These are phyloP conservation scores for Centropus unirufus DNA, from an alignment of 2,113 vertebrate species.

Conservation along the genomic window DNA sequence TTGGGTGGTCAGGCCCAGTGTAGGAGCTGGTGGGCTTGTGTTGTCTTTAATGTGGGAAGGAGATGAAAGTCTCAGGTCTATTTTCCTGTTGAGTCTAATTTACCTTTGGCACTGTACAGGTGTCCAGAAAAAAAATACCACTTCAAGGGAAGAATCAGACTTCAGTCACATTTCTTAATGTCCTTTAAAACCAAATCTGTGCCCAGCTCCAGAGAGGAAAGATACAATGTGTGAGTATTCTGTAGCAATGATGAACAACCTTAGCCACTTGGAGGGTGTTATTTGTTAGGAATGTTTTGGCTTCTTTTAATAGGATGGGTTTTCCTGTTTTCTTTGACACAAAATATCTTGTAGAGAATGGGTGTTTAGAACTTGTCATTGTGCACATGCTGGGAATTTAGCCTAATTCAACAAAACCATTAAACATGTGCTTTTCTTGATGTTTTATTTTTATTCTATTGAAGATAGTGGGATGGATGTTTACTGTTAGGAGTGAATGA, in stretches of 20 bases:
- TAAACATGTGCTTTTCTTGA: not conserved
- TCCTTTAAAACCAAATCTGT: not conserved
- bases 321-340: not conserved
- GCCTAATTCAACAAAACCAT: not conserved
- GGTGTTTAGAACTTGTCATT: not conserved
- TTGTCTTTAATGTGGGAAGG: not conserved
- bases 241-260: not conserved
- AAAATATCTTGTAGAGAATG: not conserved
- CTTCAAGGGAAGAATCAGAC: not conserved
- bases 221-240: not conserved
- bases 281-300: not conserved
- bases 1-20: not conserved
- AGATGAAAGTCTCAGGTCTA: not conserved
- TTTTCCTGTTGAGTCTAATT: not conserved
- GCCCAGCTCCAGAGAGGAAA: not conserved
- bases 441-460: not conserved
- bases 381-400: not conserved
- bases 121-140: not conserved
- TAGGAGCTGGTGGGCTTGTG: not conserved
- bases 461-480: not conserved
- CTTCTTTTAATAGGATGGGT: not conserved
- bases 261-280: not conserved
- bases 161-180: not conserved
- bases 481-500: not conserved
- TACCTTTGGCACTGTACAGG: not conserved